Conservation (phyloP, 2,797 vertebrate species). For the Perdix hodgsoniae region DNA sequence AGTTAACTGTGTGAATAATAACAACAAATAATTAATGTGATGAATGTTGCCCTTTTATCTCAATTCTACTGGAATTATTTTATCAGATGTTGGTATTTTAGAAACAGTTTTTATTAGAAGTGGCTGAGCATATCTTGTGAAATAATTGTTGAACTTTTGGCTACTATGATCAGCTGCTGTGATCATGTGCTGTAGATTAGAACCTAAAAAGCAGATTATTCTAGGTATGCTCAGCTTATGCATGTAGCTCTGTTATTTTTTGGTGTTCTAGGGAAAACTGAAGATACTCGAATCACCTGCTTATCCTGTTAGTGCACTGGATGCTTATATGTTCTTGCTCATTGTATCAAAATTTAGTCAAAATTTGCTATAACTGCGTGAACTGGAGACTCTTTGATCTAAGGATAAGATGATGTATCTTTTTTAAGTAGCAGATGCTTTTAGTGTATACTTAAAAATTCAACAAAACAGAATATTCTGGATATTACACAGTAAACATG, state of each 20-base stretch:
- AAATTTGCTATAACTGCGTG: not conserved
- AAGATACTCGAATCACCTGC: slow-evolving; percentile 29
- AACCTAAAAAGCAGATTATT: slow-evolving; percentile 7
- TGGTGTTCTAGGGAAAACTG: not conserved
- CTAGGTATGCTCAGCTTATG: not conserved
- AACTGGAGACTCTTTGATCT: slow-evolving; percentile 1
- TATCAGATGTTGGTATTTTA: not conserved
- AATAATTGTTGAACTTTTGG: not conserved
- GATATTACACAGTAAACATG: not conserved
- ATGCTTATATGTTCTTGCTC: slow-evolving; percentile 14
- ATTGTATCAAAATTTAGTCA: slow-evolving; percentile 29
- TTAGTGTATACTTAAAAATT: not conserved
- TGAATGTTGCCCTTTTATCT: not conserved
- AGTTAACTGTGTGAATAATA: not conserved
- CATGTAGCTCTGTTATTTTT: slow-evolving; percentile 9
- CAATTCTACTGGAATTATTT: not conserved
- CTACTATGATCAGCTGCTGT: not conserved
- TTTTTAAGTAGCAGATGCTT: not conserved
- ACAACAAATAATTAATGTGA: not conserved
- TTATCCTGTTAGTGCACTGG: not conserved
- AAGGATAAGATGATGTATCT: not conserved
- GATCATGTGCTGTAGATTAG: not conserved
- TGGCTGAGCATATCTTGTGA: not conserved
- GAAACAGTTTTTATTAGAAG: not conserved
- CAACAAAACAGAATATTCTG: not conserved